Conservation (phyloP, 2,888 invertebrate species). For the Monopis laevigella region DNA sequence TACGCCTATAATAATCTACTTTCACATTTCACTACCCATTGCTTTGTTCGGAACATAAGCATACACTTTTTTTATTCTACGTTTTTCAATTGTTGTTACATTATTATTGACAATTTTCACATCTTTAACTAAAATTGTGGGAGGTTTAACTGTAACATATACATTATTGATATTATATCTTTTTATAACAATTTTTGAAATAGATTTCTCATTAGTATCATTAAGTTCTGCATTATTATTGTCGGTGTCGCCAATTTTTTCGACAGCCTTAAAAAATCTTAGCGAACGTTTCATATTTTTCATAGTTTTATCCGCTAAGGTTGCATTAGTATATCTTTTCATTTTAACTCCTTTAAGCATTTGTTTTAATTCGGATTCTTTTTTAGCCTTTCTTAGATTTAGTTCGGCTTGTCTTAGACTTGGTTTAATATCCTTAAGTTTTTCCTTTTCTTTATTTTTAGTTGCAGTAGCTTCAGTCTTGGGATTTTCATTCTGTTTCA, state of each 20-base stretch:
- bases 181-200: too few species aligned
- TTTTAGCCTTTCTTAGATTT: not conserved
- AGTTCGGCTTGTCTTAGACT: not conserved
- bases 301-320: too few species aligned
- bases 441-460: too few species aligned
- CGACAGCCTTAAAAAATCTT: too few species aligned
- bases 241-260: not conserved
- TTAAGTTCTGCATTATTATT: not conserved
- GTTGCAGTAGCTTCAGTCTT: too few species aligned
- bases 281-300: too few species aligned
- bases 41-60: not conserved
- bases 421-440: too few species aligned
- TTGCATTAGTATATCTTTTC: too few species aligned
- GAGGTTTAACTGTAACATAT: not conserved
- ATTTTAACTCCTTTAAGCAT: not conserved
- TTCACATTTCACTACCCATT: too few species aligned
- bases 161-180: too few species aligned
- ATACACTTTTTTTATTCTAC: not conserved
- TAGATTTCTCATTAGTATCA: not conserved
- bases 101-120: not conserved
- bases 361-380: not conserved
- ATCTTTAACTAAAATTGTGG: not conserved
- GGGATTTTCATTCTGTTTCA: too few species aligned
- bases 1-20: too few species aligned
- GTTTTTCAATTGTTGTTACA: not conserved